These are phyloP conservation scores for Cheilosia impressa DNA, from an alignment of 2,888 invertebrate species.

Conservation along the genomic window DNA sequence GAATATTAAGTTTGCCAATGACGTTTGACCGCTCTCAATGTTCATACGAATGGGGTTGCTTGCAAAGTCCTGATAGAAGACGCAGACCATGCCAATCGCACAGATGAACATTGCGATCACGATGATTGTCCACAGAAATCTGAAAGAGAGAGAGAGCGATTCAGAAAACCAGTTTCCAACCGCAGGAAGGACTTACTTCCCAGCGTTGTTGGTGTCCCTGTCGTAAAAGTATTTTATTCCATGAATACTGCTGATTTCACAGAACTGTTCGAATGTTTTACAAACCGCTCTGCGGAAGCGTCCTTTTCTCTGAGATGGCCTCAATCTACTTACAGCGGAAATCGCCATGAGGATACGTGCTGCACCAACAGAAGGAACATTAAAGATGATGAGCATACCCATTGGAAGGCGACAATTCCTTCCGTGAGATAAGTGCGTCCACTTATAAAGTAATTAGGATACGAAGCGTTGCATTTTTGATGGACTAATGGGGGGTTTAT, in stretches of 20 bases:
- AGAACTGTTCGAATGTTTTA: conserved; percentile 80
- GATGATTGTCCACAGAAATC: conserved; percentile 84
- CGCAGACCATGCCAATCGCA: conserved; percentile 83
- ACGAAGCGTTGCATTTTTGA: not conserved
- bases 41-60: conserved; percentile 86
- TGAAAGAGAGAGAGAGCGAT: conserved; percentile 73
- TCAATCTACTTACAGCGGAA: not conserved
- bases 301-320: not conserved
- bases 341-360: conserved; percentile 76
- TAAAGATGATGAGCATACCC: not conserved
- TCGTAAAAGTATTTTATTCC: conserved; percentile 82
- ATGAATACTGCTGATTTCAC: conserved; percentile 81
- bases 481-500: not conserved
- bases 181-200: conserved; percentile 76
- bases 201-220: conserved; percentile 78
- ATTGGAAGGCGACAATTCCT: not conserved
- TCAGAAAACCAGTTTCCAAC: not conserved
- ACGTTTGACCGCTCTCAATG: conserved; percentile 85
- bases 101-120: conserved; percentile 81
- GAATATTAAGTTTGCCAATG: conserved; percentile 83
- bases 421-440: not conserved
- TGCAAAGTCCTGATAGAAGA: conserved; percentile 84
- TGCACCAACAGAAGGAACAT: not conserved
- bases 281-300: conserved; percentile 40
- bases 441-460: not conserved